Evolutionary conservation across 2,113 vertebrate genomes (phyloP).

Genomic region (Poeciliopsis retropinna): DNA sequence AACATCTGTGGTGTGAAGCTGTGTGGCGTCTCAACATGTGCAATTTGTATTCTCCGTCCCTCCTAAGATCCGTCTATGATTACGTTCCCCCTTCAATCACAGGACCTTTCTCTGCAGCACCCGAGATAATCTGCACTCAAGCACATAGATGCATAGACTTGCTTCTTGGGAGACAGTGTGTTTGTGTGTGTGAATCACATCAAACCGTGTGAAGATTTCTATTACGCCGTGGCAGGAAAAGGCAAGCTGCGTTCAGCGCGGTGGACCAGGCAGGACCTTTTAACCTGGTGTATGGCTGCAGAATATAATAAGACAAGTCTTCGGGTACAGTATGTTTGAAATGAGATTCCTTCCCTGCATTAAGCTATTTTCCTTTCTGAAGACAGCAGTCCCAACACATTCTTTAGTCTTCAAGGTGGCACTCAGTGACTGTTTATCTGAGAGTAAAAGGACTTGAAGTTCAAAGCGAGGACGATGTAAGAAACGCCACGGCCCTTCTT

Average conservation of each 20-base stretch:
- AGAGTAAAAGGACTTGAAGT: neutral
- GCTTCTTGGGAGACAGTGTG: neutral
- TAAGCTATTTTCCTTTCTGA: neutral
- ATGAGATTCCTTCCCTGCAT: neutral
- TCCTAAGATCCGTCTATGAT: slow-evolving; percentile 21
- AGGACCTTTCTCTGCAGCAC: slow-evolving; percentile 11
- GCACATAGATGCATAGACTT: neutral
- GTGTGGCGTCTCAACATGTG: neutral
- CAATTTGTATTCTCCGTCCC: slow-evolving; percentile 13
- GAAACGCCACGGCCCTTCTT: neutral
- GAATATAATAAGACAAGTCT: slow-evolving; percentile 10
- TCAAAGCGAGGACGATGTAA: slow-evolving; percentile 18
- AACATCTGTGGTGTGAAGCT: neutral
- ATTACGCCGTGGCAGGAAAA: neutral
- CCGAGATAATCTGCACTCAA: slow-evolving; percentile 15
- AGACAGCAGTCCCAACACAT: neutral
- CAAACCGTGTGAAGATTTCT: neutral
- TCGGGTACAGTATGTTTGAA: neutral
- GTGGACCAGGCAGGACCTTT: slow-evolving; percentile 4
- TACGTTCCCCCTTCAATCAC: slow-evolving; percentile 16
- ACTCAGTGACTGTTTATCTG: slow-evolving; percentile 6
- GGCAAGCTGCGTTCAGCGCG: neutral
- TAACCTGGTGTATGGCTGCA: slow-evolving; percentile 12
- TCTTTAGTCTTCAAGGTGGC: neutral
- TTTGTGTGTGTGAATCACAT: slow-evolving; percentile 14